Conservation (phyloP, 2,888 invertebrate species). For the Trachelus tabidus region DNA sequence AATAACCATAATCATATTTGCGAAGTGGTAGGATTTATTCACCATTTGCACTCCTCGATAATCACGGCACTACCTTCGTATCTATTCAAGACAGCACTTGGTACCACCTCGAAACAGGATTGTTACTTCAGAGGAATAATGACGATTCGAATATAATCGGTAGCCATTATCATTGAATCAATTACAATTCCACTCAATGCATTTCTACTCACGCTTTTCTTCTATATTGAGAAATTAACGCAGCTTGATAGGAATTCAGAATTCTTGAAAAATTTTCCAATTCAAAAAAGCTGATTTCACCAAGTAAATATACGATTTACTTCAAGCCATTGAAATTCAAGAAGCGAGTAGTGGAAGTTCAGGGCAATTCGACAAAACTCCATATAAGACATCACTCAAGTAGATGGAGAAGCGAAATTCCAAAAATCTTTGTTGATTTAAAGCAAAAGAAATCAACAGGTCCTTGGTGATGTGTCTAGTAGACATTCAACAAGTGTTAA, state of each 20-base stretch:
- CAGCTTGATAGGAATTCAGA: neutral
- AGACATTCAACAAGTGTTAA: neutral
- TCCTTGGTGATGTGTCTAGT: neutral
- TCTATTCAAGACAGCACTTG: neutral
- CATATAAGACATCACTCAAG: neutral
- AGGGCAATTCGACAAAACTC: neutral
- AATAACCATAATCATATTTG: neutral
- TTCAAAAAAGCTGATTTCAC: neutral
- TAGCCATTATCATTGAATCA: neutral
- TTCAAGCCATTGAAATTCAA: neutral
- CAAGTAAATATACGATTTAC: neutral
- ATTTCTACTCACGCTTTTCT: neutral
- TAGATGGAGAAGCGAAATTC: neutral
- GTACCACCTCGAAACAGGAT: neutral
- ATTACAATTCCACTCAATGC: neutral
- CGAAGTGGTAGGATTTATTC: neutral
- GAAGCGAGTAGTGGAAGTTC: neutral
- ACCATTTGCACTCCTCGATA: neutral
- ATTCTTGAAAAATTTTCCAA: neutral
- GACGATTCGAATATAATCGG: neutral
- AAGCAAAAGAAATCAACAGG: neutral
- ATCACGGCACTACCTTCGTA: neutral
- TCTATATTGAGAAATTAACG: too few species aligned
- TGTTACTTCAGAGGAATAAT: neutral
- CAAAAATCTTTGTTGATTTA: neutral